Evolutionary conservation across 1,140 invertebrate species (phyloP).

Genomic region (Marisa cornuarietis): DNA sequence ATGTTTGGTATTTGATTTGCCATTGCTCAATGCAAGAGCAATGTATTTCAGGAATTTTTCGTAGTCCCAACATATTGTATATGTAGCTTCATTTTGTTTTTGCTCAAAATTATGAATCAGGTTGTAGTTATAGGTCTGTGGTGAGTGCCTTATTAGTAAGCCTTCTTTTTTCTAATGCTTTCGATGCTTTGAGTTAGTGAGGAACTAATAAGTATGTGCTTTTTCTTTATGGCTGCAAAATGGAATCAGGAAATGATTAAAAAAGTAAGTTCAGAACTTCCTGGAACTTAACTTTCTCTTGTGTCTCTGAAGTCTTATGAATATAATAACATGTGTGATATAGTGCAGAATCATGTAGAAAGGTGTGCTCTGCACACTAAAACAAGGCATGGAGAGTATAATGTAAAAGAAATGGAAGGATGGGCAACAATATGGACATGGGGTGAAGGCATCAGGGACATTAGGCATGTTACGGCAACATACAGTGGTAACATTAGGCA

Average conservation of each 20-base stretch:
- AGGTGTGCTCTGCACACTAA: background rate
- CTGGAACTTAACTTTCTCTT: too few relatives aligned
- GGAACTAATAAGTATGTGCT: background rate
- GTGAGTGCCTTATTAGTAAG: too few relatives aligned
- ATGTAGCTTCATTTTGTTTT: background rate
- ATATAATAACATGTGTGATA: background rate
- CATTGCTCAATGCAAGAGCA: too few relatives aligned
- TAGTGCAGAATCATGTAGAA: background rate
- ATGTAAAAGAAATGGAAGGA: too few relatives aligned
- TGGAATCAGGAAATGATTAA: conserved; percentile 10
- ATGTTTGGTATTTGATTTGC: too few relatives aligned
- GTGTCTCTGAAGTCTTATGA: background rate
- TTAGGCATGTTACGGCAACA: too few relatives aligned
- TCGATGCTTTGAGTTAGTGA: too few relatives aligned
- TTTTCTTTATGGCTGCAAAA: background rate
- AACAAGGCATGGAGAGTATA: background rate
- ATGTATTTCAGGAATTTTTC: background rate
- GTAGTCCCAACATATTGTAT: background rate
- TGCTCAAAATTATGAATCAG: background rate
- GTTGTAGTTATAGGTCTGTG: too few relatives aligned
- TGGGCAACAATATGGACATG: too few relatives aligned
- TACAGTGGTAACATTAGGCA: too few relatives aligned
- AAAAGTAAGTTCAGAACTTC: conserved; percentile 13
- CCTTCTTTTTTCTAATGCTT: too few relatives aligned
- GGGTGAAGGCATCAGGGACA: too few relatives aligned